Percentiles rank a stretch among this genome's conserved stretches.
phyloP scores from a whole-genome alignment of 2,888 invertebrate genomes.

The Marronus borbonicus region DNA sequence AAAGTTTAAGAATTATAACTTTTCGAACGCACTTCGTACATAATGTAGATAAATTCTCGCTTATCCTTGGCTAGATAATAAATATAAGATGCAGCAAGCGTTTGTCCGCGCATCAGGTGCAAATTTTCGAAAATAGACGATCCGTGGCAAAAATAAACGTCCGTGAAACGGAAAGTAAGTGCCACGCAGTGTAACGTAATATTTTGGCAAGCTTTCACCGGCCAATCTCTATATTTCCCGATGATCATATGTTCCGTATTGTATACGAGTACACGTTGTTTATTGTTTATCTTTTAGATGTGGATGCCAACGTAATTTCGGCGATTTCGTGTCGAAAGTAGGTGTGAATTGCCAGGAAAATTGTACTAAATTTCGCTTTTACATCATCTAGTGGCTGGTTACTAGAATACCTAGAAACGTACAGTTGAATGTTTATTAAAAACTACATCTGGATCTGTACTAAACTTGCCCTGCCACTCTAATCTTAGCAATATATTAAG shows the following conservation, averaged over 20 bases:
- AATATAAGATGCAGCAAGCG: neutral
- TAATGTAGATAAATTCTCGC: neutral
- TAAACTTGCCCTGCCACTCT: too few species aligned
- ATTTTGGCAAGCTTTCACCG: conserved; percentile 1
- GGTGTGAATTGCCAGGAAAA: neutral
- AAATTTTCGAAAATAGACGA: conserved; percentile 35
- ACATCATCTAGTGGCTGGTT: too few species aligned
- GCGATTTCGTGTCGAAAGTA: neutral
- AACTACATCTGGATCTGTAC: too few species aligned
- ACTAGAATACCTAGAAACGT: too few species aligned
- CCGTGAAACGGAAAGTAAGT: conserved; percentile 40
- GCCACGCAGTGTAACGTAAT: neutral
- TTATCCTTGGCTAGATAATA: conserved; percentile 21
- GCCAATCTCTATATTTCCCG: neutral
- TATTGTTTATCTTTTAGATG: neutral
- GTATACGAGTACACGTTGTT: neutral
- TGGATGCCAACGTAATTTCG: neutral
- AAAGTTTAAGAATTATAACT: too few species aligned
- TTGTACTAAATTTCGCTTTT: too few species aligned
- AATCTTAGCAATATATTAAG: too few species aligned
- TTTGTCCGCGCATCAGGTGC: conserved; percentile 13
- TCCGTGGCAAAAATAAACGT: conserved; percentile 18
- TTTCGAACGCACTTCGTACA: neutral
- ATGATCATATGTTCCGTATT: neutral
- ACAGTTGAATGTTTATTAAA: too few species aligned